Conservation (phyloP, 1,140 invertebrate genomes). For the Cyrtorhinus lividipennis region DNA sequence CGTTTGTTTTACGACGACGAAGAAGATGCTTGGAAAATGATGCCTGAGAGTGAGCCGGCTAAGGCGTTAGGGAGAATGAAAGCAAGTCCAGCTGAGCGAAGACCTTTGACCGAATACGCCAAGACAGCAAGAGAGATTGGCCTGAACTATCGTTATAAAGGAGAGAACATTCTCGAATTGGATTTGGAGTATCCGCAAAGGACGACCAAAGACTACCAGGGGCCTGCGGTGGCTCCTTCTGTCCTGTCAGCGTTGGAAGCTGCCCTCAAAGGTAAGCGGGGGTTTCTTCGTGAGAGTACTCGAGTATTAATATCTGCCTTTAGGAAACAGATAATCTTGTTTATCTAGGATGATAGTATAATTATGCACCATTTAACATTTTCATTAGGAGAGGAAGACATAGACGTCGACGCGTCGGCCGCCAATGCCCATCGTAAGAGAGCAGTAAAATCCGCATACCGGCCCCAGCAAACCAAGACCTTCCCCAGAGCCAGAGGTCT, state of each 20-base stretch:
- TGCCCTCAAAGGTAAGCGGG: slow-evolving; percentile 50
- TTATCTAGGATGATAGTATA: no score
- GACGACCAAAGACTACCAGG: slow-evolving; percentile 65
- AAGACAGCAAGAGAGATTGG: slow-evolving; percentile 11
- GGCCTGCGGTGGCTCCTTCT: slow-evolving; percentile 50
- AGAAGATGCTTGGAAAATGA: slow-evolving; percentile 62
- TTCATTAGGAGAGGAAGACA: slow-evolving; percentile 52
- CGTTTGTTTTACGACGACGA: slow-evolving; percentile 75
- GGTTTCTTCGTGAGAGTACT: no score
- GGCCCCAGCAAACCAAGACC: slow-evolving; percentile 22
- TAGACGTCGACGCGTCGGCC: slow-evolving; percentile 48
- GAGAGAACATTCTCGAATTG: slow-evolving; percentile 67
- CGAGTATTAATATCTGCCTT: no score
- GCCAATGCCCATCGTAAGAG: slow-evolving; percentile 13
- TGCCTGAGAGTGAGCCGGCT: slow-evolving; percentile 28
- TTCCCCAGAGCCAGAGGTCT: slow-evolving; percentile 43
- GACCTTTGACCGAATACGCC: slow-evolving; percentile 27
- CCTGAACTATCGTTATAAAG: slow-evolving; percentile 14
- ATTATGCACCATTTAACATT: no score
- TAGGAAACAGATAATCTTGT: no score
- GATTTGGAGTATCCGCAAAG: slow-evolving; percentile 64
- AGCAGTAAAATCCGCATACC: slow-evolving; percentile 5
- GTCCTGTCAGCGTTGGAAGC: slow-evolving; percentile 58
- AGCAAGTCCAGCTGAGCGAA: slow-evolving; percentile 19
- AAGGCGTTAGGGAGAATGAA: slow-evolving; percentile 20